phyloP scores from a whole-genome alignment of 2,113 vertebrate genomes.

The Siniperca chuatsi region DNA sequence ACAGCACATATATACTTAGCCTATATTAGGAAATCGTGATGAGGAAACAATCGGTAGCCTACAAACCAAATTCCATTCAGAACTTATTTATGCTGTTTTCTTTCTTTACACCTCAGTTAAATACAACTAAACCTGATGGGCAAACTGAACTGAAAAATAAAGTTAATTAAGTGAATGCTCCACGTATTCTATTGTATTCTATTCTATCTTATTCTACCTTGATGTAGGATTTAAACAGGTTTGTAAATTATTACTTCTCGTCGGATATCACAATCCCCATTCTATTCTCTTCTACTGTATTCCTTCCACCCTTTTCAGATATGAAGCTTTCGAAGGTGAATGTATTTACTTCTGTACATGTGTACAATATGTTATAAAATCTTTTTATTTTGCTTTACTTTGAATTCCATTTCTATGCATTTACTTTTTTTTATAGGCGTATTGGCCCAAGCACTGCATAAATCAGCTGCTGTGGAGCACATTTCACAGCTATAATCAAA shows the following conservation, averaged over 20 bases:
- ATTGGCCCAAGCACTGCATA: background rate
- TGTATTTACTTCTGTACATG: background rate
- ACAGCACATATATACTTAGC: background rate
- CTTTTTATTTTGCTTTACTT: background rate
- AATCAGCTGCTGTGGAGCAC: background rate
- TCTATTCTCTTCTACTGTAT: no score
- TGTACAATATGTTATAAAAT: background rate
- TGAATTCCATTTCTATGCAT: background rate
- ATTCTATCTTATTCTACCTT: background rate
- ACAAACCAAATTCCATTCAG: background rate
- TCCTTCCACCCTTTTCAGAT: background rate
- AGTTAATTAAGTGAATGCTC: background rate
- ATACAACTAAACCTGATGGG: background rate
- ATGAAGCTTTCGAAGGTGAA: no score
- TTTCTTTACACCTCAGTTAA: background rate
- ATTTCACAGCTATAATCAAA: conserved; percentile 31
- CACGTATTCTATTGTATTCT: background rate
- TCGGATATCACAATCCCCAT: no score
- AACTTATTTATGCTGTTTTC: background rate
- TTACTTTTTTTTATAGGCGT: background rate
- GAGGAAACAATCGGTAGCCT: background rate
- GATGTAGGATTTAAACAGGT: no score
- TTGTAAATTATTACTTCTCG: no score
- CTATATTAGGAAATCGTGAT: background rate
- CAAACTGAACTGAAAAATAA: background rate